A percentile compares a stretch with the other conserved stretches of the same genome.
phyloP scores from a whole-genome alignment of 2,113 vertebrate species.

The Gasterosteus aculeatus region DNA sequence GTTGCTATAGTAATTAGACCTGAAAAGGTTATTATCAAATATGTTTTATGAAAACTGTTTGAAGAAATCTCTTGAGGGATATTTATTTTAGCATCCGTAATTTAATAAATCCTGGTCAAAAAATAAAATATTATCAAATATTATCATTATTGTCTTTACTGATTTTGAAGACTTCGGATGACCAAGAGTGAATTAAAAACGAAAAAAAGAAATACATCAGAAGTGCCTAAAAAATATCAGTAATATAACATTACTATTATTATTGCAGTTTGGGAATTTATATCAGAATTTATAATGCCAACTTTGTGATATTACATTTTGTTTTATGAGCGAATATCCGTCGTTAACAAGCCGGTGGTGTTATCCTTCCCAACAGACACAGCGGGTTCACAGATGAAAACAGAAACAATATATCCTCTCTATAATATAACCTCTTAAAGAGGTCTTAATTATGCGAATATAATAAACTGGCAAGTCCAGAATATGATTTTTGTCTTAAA shows the following conservation, averaged over 20 bases:
- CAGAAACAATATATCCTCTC: not conserved
- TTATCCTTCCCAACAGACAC: not conserved
- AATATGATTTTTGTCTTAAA: not conserved
- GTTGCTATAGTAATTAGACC: not conserved
- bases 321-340: not conserved
- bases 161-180: not conserved
- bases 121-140: not conserved
- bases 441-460: not conserved
- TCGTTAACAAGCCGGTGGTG: slow-evolving; percentile 13
- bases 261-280: not conserved
- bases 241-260: not conserved
- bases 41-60: not conserved
- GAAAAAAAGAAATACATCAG: too few species aligned
- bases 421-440: too few species aligned
- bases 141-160: not conserved
- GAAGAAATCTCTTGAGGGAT: not conserved
- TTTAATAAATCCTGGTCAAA: not conserved
- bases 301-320: not conserved
- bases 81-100: slow-evolving; percentile 12
- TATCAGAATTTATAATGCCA: slow-evolving; percentile 2
- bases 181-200: not conserved
- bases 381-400: not conserved
- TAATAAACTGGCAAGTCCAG: not conserved
- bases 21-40: slow-evolving; percentile 14
- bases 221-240: not conserved